Conservation (phyloP, 2,797 vertebrate species). For the Poecilia wingei region DNA sequence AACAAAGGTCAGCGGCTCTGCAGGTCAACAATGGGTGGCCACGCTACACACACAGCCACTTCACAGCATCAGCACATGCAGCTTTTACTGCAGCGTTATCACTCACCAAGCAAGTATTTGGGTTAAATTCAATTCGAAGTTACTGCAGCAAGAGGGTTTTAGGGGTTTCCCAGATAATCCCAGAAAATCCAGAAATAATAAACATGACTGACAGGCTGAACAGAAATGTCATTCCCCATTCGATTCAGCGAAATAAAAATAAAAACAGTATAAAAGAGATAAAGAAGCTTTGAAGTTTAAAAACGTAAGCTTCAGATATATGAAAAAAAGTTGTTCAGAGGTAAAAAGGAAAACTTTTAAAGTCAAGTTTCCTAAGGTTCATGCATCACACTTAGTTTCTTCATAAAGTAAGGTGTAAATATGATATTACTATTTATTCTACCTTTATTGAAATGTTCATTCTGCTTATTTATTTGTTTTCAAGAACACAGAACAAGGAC, state of each 20-base stretch:
- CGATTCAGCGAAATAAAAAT: slow-evolving; percentile 35
- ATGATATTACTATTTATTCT: slow-evolving; percentile 8
- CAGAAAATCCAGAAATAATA: slow-evolving; percentile 57
- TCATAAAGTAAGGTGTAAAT: background rate
- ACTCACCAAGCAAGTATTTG: slow-evolving; percentile 25
- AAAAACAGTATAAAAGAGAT: slow-evolving; percentile 45
- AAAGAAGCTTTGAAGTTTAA: slow-evolving; percentile 45
- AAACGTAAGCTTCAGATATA: slow-evolving; percentile 45
- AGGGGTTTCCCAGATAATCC: slow-evolving; percentile 60
- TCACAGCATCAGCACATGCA: slow-evolving; percentile 13
- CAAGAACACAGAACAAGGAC: background rate
- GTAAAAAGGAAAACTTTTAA: slow-evolving; percentile 51
- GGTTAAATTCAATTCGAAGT: slow-evolving; percentile 37
- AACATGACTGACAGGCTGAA: slow-evolving; percentile 48
- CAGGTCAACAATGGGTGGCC: slow-evolving; percentile 21
- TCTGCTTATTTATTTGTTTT: background rate
- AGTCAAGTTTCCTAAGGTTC: slow-evolving; percentile 42
- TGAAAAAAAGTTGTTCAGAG: slow-evolving; percentile 36
- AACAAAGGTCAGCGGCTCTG: slow-evolving; percentile 39
- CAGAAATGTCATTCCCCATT: slow-evolving; percentile 39
- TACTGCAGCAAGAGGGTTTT: slow-evolving; percentile 39
- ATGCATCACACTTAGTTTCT: slow-evolving; percentile 11
- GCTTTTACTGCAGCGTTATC: slow-evolving; percentile 13
- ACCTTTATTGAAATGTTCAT: slow-evolving; percentile 7
- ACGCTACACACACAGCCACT: background rate